A percentile compares a stretch with the other conserved stretches of the same genome.
Evolutionary conservation across 1,140 invertebrate genomes (phyloP).

Genomic region (Sinella curviseta): DNA sequence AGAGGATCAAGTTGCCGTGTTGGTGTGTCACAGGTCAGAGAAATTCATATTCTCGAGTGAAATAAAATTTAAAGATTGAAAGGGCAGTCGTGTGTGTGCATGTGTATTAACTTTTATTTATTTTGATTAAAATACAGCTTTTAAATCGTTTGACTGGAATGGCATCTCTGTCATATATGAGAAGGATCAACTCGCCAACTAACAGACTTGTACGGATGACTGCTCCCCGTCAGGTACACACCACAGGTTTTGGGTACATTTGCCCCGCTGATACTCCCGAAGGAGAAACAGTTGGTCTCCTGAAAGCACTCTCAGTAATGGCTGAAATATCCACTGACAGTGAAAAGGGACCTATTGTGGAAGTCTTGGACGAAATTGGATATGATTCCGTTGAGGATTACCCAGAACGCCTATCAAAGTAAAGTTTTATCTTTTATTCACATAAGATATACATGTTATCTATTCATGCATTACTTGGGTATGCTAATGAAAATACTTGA

Average conservation of each 20-base stretch:
- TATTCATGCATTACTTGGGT: constrained; percentile 8
- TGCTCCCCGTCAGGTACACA: constrained; percentile 95
- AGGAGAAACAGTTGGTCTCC: constrained; percentile 83
- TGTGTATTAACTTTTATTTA: background rate
- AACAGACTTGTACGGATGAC: constrained; percentile 96
- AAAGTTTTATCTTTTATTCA: constrained; percentile 55
- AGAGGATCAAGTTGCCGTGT: constrained; percentile 92
- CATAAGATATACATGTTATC: constrained; percentile 7
- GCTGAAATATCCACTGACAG: constrained; percentile 99
- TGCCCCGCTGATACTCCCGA: constrained; percentile 98
- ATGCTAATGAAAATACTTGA: background rate
- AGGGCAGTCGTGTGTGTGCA: background rate
- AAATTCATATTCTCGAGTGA: background rate
- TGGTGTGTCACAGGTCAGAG: constrained; percentile 74
- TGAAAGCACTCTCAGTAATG: constrained; percentile 99
- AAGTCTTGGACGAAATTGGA: constrained; percentile 99
- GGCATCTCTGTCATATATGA: constrained; percentile 93
- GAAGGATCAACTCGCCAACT: constrained; percentile 96
- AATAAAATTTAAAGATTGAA: background rate
- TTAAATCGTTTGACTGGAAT: constrained; percentile 95
- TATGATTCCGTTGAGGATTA: constrained; percentile 99
- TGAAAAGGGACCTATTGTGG: constrained; percentile 92
- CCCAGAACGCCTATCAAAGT: constrained; percentile 87
- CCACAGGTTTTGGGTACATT: constrained; percentile 91
- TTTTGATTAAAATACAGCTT: constrained; percentile 63